Conservation (phyloP, 1,140 invertebrate species). For the Scaptomyza pallida region DNA sequence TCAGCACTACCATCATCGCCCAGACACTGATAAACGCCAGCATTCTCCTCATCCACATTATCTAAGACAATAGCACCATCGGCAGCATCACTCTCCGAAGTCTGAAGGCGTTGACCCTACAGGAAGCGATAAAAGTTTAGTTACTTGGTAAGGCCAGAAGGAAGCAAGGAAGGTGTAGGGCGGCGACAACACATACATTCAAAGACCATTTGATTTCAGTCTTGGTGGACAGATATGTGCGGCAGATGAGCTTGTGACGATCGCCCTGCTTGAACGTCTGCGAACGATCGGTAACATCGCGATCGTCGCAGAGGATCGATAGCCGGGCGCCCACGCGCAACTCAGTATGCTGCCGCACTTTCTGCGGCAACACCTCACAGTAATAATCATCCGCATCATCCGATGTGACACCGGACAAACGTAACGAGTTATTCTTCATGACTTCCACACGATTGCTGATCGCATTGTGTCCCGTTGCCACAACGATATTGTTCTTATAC, state of each 20-base stretch:
- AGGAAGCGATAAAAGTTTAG: background rate
- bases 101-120: slow-evolving; percentile 61
- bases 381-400: slow-evolving; percentile 77
- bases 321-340: slow-evolving; percentile 58
- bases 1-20: slow-evolving; percentile 68
- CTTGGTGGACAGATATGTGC: slow-evolving; percentile 45
- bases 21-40: slow-evolving; percentile 74
- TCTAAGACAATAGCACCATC: slow-evolving; percentile 63
- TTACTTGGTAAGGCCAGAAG: too few species aligned
- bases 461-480: slow-evolving; percentile 54
- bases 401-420: slow-evolving; percentile 41
- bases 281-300: slow-evolving; percentile 73
- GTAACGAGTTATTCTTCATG: slow-evolving; percentile 69
- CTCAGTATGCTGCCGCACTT: slow-evolving; percentile 55
- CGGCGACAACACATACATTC: slow-evolving; percentile 63
- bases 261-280: slow-evolving; percentile 80
- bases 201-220: slow-evolving; percentile 75
- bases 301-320: slow-evolving; percentile 74
- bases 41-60: slow-evolving; percentile 64
- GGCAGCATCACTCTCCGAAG: slow-evolving; percentile 35
- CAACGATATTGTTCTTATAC: slow-evolving; percentile 63
- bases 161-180: background rate
- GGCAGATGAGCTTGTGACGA: slow-evolving; percentile 70
- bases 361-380: slow-evolving; percentile 67
- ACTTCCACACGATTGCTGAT: slow-evolving; percentile 54